phyloP scores from a whole-genome alignment of 2,888 invertebrate genomes.

The Cephus pulcher region DNA sequence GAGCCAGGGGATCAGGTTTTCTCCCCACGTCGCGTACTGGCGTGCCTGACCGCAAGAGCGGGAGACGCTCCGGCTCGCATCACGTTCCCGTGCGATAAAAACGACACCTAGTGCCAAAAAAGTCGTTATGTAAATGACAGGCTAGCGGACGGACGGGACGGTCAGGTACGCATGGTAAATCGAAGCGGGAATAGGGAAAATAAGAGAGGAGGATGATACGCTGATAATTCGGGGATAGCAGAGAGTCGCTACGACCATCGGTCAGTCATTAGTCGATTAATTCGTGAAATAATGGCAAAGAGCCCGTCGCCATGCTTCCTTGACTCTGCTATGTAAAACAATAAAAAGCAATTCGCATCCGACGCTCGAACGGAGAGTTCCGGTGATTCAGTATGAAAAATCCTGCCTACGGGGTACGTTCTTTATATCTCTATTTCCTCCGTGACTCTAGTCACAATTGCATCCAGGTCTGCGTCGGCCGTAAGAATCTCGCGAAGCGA shows the following conservation, averaged over 20 bases:
- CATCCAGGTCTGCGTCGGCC: slow-evolving; percentile 35
- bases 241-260: background rate
- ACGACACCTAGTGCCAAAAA: slow-evolving; percentile 51
- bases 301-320: background rate
- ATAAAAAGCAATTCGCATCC: background rate
- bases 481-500: slow-evolving; percentile 61
- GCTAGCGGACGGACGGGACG: slow-evolving; percentile 32
- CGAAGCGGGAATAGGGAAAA: slow-evolving; percentile 37
- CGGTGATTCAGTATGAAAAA: background rate
- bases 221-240: background rate
- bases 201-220: slow-evolving; percentile 2
- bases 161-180: slow-evolving; percentile 41
- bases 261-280: background rate
- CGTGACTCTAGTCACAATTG: background rate
- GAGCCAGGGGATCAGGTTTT: slow-evolving; percentile 47
- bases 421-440: background rate
- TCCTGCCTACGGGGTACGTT: background rate
- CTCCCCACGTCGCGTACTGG: slow-evolving; percentile 39
- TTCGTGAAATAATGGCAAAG: background rate
- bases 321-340: background rate
- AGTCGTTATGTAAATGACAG: slow-evolving; percentile 61
- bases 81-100: slow-evolving; percentile 48
- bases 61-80: slow-evolving; percentile 16
- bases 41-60: slow-evolving; percentile 29
- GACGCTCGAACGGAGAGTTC: background rate